Evolutionary conservation across 2,113 vertebrate genomes (phyloP).

Genomic region (Dicerorhinus sumatrensis): DNA sequence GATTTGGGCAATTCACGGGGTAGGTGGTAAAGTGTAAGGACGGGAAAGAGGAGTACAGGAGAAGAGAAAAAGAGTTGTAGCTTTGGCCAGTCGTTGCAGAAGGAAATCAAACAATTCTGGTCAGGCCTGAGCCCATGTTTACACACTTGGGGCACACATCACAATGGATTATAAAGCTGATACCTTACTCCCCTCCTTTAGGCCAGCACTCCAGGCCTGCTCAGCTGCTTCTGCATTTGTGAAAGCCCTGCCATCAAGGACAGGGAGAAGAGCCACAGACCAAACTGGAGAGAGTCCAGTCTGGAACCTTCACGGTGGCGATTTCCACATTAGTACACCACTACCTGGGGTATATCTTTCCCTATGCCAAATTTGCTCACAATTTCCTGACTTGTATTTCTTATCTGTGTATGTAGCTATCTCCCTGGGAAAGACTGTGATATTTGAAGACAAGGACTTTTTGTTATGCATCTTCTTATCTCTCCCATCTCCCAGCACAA

Average conservation of each 20-base stretch:
- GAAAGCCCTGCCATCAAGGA: not conserved
- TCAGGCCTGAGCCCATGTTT: not conserved
- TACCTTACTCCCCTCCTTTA: not conserved
- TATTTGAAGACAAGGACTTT: not conserved
- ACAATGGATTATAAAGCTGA: not conserved
- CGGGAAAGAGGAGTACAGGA: not conserved
- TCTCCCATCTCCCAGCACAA: not conserved
- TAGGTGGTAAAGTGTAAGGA: not conserved
- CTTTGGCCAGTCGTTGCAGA: not conserved
- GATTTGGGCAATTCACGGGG: not conserved
- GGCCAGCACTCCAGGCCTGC: not conserved
- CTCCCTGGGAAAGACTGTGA: not conserved
- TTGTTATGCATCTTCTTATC: not conserved
- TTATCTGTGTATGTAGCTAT: not conserved
- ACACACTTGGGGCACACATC: accelerated
- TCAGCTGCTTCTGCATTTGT: not conserved
- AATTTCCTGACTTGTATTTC: not conserved
- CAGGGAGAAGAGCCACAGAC: not conserved
- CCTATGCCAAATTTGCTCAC: not conserved
- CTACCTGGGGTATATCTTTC: not conserved
- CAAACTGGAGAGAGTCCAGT: no score
- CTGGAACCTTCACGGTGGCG: not conserved
- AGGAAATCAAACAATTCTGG: not conserved
- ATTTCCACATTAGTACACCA: accelerated
- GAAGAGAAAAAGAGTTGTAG: not conserved